Percentiles rank a stretch among this genome's conserved stretches.
Conservation (phyloP, 2,113 vertebrate species). For the Choloepus hoffmanni region DNA sequence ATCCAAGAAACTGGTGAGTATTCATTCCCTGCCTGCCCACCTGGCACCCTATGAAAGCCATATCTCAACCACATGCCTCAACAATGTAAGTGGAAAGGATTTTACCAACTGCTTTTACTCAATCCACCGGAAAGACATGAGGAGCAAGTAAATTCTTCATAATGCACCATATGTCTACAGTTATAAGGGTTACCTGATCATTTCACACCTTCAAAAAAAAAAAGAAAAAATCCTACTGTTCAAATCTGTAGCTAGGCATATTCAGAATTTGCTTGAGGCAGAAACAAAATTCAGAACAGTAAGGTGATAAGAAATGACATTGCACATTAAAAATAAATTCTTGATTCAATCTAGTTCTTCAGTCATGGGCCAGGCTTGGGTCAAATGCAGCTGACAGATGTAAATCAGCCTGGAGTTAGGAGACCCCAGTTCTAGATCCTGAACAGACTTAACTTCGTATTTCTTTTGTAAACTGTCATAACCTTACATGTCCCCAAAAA, state of each 20-base stretch:
- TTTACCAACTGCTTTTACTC: constrained; percentile 52
- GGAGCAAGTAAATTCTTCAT: constrained; percentile 29
- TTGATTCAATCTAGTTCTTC: not conserved
- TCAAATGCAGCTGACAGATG: not conserved
- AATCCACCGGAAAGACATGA: constrained; percentile 33
- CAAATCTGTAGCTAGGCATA: constrained; percentile 45
- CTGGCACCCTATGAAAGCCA: constrained; percentile 31
- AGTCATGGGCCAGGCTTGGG: not conserved
- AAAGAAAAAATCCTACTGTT: not conserved
- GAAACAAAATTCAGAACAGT: constrained; percentile 64
- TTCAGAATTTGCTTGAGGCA: not conserved
- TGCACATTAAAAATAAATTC: constrained; percentile 51
- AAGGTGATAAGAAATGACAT: not conserved
- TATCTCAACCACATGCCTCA: constrained; percentile 20
- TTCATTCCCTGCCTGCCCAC: constrained; percentile 23
- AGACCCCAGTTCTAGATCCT: not conserved
- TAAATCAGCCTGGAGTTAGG: not conserved
- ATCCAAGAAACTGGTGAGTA: constrained; percentile 3
- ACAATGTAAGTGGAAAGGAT: not conserved
- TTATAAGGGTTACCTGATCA: not conserved
- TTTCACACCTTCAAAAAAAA: constrained; percentile 13
- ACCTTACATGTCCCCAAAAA: constrained; percentile 11
- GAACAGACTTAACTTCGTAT: not conserved
- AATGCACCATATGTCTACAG: not conserved
- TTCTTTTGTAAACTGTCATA: constrained; percentile 20